A percentile compares a stretch with the other conserved stretches of the same genome.
Evolutionary conservation across 2,888 invertebrate species (phyloP).

Genomic region (Schizotus pectinicornis): DNA sequence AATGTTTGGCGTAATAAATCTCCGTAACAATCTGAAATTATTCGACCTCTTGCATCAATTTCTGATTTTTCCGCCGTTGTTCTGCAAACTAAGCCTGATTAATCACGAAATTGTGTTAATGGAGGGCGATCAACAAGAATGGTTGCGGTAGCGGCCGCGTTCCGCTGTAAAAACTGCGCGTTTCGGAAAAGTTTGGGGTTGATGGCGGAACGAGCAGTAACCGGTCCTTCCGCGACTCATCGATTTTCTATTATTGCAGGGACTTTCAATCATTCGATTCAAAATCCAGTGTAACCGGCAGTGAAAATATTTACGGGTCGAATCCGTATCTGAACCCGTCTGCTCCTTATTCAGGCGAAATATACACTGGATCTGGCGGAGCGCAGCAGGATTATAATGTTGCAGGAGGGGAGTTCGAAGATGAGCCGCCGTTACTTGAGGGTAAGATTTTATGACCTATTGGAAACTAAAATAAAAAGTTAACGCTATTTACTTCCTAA

Average conservation of each 20-base stretch:
- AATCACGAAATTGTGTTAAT: too few species aligned
- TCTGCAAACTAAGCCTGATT: too few species aligned
- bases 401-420: conserved; percentile 26
- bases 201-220: too few species aligned
- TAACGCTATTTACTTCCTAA: conserved; percentile 19
- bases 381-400: conserved; percentile 10
- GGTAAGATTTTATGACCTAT: conserved; percentile 31
- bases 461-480: conserved; percentile 29
- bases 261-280: conserved; percentile 46
- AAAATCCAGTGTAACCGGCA: conserved; percentile 21
- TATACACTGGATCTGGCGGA: conserved; percentile 16
- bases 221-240: too few species aligned
- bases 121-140: too few species aligned
- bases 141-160: too few species aligned
- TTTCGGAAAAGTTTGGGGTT: too few species aligned
- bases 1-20: too few species aligned
- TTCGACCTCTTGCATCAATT: too few species aligned
- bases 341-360: conserved; percentile 28
- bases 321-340: conserved; percentile 34
- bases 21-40: too few species aligned
- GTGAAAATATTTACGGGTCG: conserved; percentile 32
- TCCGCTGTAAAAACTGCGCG: too few species aligned
- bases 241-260: conserved; percentile 32
- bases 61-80: too few species aligned
- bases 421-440: conserved; percentile 34